Conservation (phyloP, 2,797 vertebrate genomes). For the Phataginus tetradactyla region DNA sequence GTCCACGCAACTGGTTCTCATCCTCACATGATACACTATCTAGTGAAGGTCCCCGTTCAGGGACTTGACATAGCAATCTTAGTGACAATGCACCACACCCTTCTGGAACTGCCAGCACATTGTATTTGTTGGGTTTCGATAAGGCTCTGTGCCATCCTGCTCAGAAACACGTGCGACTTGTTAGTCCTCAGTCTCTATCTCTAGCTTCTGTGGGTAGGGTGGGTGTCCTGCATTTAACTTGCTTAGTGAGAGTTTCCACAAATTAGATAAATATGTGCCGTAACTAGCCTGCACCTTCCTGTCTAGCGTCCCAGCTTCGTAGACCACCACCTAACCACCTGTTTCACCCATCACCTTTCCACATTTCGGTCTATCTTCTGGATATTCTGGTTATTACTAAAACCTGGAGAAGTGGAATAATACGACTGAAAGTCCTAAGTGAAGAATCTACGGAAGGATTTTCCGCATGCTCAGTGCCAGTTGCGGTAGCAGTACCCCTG, state of each 20-base stretch:
- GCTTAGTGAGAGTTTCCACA: background rate
- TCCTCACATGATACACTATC: background rate
- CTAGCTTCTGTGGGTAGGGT: background rate
- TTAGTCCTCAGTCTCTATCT: background rate
- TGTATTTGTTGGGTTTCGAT: background rate
- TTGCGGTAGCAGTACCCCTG: constrained; percentile 76
- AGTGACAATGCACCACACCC: background rate
- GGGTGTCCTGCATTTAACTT: constrained; percentile 20
- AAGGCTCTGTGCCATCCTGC: background rate
- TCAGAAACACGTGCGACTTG: constrained; percentile 33
- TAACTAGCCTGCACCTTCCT: background rate
- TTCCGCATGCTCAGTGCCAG: constrained; percentile 84
- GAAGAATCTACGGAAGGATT: constrained; percentile 79
- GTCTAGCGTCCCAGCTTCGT: background rate
- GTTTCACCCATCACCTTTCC: constrained; percentile 70
- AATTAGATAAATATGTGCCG: background rate
- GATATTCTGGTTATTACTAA: constrained; percentile 69
- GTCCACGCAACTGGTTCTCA: background rate
- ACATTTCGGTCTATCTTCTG: constrained; percentile 62
- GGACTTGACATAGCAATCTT: background rate
- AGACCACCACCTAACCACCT: constrained; percentile 65
- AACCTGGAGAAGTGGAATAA: constrained; percentile 79
- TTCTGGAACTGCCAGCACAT: background rate
- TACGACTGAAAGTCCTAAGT: constrained; percentile 76
- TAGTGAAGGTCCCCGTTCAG: background rate